phyloP scores from a whole-genome alignment of 1,140 invertebrate species.

The Bombus superbus region DNA sequence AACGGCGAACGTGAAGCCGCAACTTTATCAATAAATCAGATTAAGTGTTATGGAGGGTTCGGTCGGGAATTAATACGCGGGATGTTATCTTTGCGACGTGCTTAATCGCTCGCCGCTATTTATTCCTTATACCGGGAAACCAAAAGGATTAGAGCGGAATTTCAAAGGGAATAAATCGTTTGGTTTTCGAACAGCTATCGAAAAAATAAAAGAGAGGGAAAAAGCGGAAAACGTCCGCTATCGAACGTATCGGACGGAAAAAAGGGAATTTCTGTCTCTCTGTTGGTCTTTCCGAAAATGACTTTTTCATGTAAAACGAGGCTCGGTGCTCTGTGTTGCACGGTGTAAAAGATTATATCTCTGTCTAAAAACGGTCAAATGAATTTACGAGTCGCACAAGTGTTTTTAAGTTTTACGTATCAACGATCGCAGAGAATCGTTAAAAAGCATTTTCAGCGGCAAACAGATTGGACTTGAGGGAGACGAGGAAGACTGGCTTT shows the following conservation, averaged over 20 bases:
- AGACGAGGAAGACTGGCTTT: no score
- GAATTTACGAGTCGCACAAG: no score
- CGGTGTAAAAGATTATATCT: no score
- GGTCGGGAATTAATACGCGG: conserved; percentile 34
- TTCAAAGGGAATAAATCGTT: conserved; percentile 53
- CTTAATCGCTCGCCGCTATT: conserved; percentile 57
- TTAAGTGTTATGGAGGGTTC: conserved; percentile 13
- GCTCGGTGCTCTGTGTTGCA: no score
- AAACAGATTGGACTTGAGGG: no score
- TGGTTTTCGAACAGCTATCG: conserved; percentile 17
- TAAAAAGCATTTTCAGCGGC: no score
- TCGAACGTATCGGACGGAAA: background rate
- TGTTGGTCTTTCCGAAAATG: no score
- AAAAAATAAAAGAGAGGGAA: background rate
- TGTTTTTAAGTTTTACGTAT: no score
- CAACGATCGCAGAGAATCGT: no score
- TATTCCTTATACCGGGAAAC: conserved; percentile 43
- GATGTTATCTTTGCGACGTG: conserved; percentile 16
- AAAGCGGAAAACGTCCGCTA: background rate
- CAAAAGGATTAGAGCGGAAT: conserved; percentile 53
- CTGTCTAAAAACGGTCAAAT: no score
- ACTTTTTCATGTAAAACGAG: no score
- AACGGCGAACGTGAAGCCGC: background rate
- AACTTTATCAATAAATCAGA: conserved; percentile 49
- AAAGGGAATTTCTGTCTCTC: background rate